These are phyloP conservation scores for Julus scanicus DNA, from an alignment of 2,888 invertebrate genomes.

Conservation along the genomic window DNA sequence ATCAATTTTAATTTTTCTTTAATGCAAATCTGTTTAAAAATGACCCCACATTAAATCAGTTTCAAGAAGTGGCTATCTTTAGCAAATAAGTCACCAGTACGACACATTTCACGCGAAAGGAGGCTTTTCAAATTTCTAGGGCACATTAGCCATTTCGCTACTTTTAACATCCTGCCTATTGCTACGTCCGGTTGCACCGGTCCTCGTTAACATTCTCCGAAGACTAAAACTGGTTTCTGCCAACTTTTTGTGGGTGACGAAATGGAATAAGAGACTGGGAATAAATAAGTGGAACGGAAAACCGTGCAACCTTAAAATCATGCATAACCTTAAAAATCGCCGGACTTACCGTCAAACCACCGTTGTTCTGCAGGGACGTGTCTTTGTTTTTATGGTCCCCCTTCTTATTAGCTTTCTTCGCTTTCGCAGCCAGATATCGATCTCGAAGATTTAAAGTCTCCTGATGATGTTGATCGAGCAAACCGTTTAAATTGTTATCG, in stretches of 20 bases:
- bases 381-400: constrained; percentile 72
- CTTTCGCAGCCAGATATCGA: constrained; percentile 89
- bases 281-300: no score
- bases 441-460: constrained; percentile 89
- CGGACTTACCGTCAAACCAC: constrained; percentile 22
- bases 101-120: no score
- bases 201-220: not conserved
- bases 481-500: constrained; percentile 86
- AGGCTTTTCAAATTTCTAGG: no score
- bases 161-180: no score
- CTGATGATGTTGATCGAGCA: constrained; percentile 90
- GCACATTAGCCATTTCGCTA: no score
- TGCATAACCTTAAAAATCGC: not conserved
- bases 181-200: not conserved
- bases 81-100: no score
- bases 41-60: no score
- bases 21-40: no score
- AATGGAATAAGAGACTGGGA: no score
- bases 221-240: not conserved
- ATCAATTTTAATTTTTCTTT: no score
- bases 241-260: not conserved
- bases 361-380: constrained; percentile 21
- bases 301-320: no score
- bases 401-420: constrained; percentile 85
- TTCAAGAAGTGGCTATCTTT: no score